These are phyloP conservation scores for Aegotheles bennettii DNA, from an alignment of 2,113 vertebrate species.

Conservation along the genomic window DNA sequence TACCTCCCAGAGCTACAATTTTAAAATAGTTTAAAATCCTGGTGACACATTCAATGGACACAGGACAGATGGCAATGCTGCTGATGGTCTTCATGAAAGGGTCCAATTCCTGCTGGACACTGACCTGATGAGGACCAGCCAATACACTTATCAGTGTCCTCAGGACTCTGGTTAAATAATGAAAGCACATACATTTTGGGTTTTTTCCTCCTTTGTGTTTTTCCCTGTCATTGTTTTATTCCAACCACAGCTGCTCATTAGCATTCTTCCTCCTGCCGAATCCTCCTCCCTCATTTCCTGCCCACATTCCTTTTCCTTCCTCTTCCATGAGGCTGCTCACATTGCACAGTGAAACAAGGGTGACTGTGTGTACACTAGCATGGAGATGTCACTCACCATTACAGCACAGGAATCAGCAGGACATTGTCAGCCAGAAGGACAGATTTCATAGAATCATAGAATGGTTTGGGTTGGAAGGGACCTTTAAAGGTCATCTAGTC, in stretches of 20 bases:
- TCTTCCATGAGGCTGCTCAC: background rate
- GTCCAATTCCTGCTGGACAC: background rate
- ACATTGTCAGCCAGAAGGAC: background rate
- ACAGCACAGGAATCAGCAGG: background rate
- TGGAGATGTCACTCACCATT: rapidly evolving
- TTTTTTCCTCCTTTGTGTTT: rapidly evolving
- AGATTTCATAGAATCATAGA: background rate
- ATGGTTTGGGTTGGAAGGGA: too few species aligned
- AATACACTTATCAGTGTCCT: background rate
- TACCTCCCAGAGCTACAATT: background rate
- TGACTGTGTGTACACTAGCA: too few species aligned
- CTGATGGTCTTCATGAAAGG: background rate
- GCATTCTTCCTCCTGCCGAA: background rate
- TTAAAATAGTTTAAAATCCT: background rate
- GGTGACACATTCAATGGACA: background rate
- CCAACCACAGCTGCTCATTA: conserved; percentile 25
- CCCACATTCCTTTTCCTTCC: background rate
- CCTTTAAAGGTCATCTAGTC: too few species aligned
- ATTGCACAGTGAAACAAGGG: background rate
- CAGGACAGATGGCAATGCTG: background rate
- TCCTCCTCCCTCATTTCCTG: background rate
- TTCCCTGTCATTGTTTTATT: background rate
- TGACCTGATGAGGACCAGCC: background rate
- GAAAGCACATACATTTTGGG: background rate
- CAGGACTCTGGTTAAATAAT: background rate